Conservation (phyloP, 2,113 vertebrate species). For the Montifringilla adamsi region DNA sequence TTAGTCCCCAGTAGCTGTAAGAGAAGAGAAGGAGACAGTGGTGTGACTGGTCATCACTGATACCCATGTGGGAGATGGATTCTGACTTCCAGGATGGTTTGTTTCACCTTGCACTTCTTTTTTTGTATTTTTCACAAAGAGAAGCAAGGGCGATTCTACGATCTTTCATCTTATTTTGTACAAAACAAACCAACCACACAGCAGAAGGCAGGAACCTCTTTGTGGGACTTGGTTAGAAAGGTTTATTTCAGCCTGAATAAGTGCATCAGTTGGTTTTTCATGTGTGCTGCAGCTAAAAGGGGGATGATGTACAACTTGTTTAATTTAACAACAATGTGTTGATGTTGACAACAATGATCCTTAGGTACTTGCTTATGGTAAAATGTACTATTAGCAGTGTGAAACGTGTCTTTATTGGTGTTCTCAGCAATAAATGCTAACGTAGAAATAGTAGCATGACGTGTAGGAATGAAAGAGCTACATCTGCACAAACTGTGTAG, state of each 20-base stretch:
- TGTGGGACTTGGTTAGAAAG: not conserved
- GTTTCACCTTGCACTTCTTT: not conserved
- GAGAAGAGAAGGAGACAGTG: not conserved
- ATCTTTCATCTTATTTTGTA: not conserved
- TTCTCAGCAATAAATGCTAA: not conserved
- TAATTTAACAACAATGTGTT: not conserved
- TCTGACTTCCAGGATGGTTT: not conserved
- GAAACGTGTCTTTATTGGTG: not conserved
- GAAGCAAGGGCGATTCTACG: rapidly evolving
- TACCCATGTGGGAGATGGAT: not conserved
- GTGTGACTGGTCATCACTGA: not conserved
- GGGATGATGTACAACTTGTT: not conserved
- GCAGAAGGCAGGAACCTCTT: not conserved
- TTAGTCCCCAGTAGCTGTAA: slow-evolving; percentile 13
- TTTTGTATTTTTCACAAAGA: not conserved
- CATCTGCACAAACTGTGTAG: not conserved
- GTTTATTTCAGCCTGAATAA: not conserved
- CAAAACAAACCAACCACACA: not conserved
- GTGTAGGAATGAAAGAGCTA: not conserved
- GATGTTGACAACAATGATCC: not conserved
- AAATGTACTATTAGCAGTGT: not conserved
- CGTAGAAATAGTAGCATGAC: not conserved
- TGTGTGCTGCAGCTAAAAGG: not conserved
- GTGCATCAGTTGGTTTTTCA: not conserved
- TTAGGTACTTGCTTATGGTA: not conserved